Evolutionary conservation across 2,113 vertebrate species (phyloP).

Genomic region (Illadopsis cleaveri): DNA sequence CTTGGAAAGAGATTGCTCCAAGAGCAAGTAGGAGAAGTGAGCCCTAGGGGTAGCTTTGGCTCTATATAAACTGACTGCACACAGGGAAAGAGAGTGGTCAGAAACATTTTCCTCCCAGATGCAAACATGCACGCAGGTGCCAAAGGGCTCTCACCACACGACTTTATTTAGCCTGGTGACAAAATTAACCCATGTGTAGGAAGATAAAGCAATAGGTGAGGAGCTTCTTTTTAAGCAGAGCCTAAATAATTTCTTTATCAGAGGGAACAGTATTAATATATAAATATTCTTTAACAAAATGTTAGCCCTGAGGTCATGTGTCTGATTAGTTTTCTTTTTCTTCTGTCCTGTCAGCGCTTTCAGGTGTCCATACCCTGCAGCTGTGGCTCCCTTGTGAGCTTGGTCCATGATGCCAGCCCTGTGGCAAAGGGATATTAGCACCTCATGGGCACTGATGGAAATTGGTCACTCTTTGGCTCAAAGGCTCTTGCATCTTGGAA

Average conservation of each 20-base stretch:
- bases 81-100: background rate
- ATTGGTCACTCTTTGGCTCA: background rate
- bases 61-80: background rate
- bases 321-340: background rate
- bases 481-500: background rate
- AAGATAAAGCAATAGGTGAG: conserved; percentile 8
- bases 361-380: background rate
- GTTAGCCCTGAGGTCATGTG: background rate
- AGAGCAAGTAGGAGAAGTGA: background rate
- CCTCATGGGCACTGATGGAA: background rate
- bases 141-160: background rate
- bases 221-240: background rate
- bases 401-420: background rate
- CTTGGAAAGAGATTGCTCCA: background rate
- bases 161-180: conserved; percentile 12
- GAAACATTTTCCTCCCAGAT: conserved; percentile 32
- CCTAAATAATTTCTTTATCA: conserved; percentile 17
- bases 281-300: background rate
- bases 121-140: conserved; percentile 25
- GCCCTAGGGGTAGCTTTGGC: conserved; percentile 43
- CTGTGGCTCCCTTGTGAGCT: background rate
- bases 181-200: conserved; percentile 13
- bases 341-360: background rate
- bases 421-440: background rate
- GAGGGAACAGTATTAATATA: background rate